Evolutionary conservation across 1,140 invertebrate species (phyloP).

Genomic region (Eupeodes corollae): DNA sequence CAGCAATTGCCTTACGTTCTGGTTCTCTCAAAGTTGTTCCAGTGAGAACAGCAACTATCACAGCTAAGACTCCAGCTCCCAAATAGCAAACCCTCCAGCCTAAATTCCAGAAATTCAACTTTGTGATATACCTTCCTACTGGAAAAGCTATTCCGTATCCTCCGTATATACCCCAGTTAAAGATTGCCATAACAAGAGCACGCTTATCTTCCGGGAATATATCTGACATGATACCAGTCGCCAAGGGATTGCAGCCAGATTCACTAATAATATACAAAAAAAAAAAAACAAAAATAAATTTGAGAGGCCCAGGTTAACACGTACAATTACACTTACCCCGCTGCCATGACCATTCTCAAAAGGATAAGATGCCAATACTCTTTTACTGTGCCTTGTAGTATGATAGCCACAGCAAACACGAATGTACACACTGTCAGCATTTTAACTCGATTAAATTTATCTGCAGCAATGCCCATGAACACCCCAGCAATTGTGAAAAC

Average conservation of each 20-base stretch:
- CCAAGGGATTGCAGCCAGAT: constrained; percentile 80
- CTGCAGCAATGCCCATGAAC: constrained; percentile 72
- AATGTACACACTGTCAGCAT: constrained; percentile 65
- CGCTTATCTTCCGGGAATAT: constrained; percentile 70
- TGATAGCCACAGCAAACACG: constrained; percentile 69
- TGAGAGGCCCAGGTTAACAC: background rate
- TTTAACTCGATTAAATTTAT: constrained; percentile 63
- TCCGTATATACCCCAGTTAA: constrained; percentile 93
- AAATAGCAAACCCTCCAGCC: constrained; percentile 85
- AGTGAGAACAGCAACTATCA: constrained; percentile 62
- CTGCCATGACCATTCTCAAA: constrained; percentile 74
- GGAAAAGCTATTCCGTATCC: constrained; percentile 88
- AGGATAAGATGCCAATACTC: constrained; percentile 84
- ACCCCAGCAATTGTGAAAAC: constrained; percentile 81
- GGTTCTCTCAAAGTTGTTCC: constrained; percentile 70
- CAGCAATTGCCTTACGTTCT: constrained; percentile 55
- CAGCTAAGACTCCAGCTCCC: constrained; percentile 66
- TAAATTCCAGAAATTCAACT: constrained; percentile 61
- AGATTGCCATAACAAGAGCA: constrained; percentile 81
- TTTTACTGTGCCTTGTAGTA: constrained; percentile 70
- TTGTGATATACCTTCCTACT: constrained; percentile 75
- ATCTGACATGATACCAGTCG: constrained; percentile 73
- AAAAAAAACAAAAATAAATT: constrained; percentile 1
- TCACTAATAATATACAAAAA: constrained; percentile 49
- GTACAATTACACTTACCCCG: constrained; percentile 47